Percentiles rank a stretch among this genome's conserved stretches.
These are phyloP conservation scores for Periophthalmodon schlosseri DNA, from an alignment of 2,113 vertebrate genomes.

Conservation along the genomic window DNA sequence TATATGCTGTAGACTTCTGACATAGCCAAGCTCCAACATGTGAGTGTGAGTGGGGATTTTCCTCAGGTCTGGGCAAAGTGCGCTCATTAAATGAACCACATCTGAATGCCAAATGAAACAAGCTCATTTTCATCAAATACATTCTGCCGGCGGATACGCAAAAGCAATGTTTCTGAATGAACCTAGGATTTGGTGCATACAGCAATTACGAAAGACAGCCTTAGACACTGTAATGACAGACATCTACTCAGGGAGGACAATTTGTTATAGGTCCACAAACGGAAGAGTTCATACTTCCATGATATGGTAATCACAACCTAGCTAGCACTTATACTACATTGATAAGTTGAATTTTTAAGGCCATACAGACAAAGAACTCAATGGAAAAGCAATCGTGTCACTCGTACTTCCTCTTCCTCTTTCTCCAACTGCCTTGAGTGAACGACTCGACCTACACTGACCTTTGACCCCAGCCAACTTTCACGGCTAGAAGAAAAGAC, in stretches of 20 bases:
- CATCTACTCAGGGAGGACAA: not conserved
- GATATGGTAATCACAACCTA: too few species aligned
- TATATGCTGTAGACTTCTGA: conserved; percentile 16
- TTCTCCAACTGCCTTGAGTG: not conserved
- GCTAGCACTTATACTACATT: not conserved
- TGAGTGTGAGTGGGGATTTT: conserved; percentile 40
- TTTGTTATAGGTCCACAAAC: not conserved
- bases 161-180: conserved; percentile 44
- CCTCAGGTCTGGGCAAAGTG: conserved; percentile 26
- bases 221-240: conserved; percentile 24
- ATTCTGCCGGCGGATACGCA: conserved; percentile 25
- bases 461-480: not conserved
- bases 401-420: not conserved
- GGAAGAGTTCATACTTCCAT: not conserved
- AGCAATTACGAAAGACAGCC: conserved; percentile 31
- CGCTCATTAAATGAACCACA: conserved; percentile 31
- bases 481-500: not conserved
- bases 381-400: not conserved
- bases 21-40: conserved; percentile 54
- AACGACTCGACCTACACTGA: not conserved
- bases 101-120: conserved; percentile 52
- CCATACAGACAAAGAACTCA: not conserved
- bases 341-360: too few species aligned
- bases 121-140: conserved; percentile 44
- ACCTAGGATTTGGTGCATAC: conserved; percentile 48